These are phyloP conservation scores for Seriola rivoliana DNA, from an alignment of 2,113 vertebrate species.

Conservation along the genomic window DNA sequence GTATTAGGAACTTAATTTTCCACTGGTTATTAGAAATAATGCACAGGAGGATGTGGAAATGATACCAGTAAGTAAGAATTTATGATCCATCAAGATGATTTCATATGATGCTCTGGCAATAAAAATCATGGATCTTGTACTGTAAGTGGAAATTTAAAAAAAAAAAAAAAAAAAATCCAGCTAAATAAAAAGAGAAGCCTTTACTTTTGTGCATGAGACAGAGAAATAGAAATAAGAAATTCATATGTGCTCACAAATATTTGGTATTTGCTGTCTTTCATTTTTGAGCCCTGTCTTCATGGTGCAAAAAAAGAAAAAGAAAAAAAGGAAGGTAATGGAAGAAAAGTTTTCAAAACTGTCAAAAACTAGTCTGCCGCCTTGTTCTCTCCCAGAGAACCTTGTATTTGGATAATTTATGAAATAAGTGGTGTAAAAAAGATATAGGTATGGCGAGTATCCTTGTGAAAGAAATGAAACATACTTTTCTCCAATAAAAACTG, in stretches of 20 bases:
- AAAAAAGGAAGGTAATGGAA: neutral
- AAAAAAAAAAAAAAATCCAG: conserved; percentile 4
- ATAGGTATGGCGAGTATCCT: neutral
- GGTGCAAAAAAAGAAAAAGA: neutral
- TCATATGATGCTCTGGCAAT: neutral
- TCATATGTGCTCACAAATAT: conserved; percentile 45
- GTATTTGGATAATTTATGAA: neutral
- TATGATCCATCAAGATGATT: neutral
- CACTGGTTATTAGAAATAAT: conserved; percentile 42
- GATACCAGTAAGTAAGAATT: neutral
- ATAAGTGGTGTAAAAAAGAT: conserved; percentile 5
- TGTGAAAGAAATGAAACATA: conserved; percentile 3
- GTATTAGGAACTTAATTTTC: conserved; percentile 26
- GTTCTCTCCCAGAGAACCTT: neutral
- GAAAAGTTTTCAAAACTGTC: neutral
- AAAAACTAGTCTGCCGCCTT: neutral
- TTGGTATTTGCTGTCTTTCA: conserved; percentile 55
- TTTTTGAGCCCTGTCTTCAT: conserved; percentile 26
- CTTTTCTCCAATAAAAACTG: conserved; percentile 3
- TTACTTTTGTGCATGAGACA: neutral
- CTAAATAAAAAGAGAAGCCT: neutral
- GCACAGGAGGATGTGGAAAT: conserved; percentile 16
- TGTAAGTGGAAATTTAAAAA: conserved; percentile 23
- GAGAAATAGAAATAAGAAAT: conserved; percentile 3
- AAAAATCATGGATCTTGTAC: neutral